Evolutionary conservation across 2,797 vertebrate genomes (phyloP).

Genomic region (Liasis olivaceus): DNA sequence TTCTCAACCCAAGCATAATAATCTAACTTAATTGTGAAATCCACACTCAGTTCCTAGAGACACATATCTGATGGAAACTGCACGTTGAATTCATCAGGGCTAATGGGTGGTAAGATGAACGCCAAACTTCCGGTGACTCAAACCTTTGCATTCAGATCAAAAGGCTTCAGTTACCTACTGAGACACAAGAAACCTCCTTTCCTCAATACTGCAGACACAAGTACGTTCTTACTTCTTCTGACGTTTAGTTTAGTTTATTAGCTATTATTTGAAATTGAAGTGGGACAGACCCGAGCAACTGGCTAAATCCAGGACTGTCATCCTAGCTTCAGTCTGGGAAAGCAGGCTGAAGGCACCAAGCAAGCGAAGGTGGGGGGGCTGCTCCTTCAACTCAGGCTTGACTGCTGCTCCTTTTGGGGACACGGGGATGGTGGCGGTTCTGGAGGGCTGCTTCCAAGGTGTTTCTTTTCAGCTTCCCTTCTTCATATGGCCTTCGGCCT

Average conservation of each 20-base stretch:
- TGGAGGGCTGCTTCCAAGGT: background rate
- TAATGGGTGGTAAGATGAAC: constrained; percentile 43
- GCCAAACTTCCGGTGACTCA: background rate
- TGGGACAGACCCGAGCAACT: background rate
- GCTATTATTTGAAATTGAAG: constrained; percentile 41
- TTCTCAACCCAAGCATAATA: constrained; percentile 19
- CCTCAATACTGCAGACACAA: constrained; percentile 41
- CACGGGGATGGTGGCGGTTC: background rate
- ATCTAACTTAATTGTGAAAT: constrained; percentile 31
- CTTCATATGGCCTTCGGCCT: background rate
- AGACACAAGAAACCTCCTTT: constrained; percentile 40
- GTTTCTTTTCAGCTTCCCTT: too few species aligned
- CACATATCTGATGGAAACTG: constrained; percentile 45
- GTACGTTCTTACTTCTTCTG: constrained; percentile 39
- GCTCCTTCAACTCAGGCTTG: too few species aligned
- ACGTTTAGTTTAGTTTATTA: constrained; percentile 42
- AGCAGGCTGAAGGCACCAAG: background rate
- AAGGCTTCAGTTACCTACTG: constrained; percentile 52
- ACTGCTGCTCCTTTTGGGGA: background rate
- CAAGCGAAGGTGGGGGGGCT: background rate
- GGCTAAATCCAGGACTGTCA: background rate
- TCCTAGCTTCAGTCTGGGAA: background rate
- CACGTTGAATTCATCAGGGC: constrained; percentile 42
- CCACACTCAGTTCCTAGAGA: constrained; percentile 40
- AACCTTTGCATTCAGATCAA: constrained; percentile 62